A percentile compares a stretch with the other conserved stretches of the same genome.
These are phyloP conservation scores for Sciurus carolinensis DNA, from an alignment of 2,797 vertebrate species.

Conservation along the genomic window DNA sequence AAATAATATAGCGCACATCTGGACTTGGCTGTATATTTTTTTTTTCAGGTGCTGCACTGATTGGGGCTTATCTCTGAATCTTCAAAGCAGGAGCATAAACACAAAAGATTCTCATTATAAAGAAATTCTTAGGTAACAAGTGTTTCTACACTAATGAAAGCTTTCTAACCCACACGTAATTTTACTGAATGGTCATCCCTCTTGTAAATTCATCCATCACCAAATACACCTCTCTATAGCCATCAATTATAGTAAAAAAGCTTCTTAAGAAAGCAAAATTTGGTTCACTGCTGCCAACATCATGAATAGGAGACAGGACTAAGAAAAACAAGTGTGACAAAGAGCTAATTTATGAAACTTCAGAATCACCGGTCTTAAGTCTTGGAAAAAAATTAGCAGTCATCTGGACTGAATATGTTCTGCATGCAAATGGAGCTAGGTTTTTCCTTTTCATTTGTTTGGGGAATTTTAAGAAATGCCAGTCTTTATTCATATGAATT, in stretches of 20 bases:
- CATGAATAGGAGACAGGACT: not conserved
- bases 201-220: conserved; percentile 6
- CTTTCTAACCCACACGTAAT: not conserved
- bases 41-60: not conserved
- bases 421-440: conserved; percentile 10
- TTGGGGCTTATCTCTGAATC: not conserved
- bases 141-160: not conserved
- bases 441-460: conserved; percentile 61
- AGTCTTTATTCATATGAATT: not conserved
- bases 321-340: not conserved
- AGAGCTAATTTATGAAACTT: not conserved
- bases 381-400: conserved; percentile 28
- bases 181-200: not conserved
- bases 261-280: not conserved
- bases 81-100: not conserved
- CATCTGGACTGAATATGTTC: conserved; percentile 18
- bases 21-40: not conserved
- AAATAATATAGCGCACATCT: not conserved
- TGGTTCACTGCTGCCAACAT: not conserved
- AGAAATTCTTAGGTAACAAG: not conserved
- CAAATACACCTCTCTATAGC: not conserved
- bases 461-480: conserved; percentile 61
- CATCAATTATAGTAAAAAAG: not conserved
- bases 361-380: not conserved
- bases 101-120: not conserved